Evolutionary conservation across 2,113 vertebrate genomes (phyloP).

Genomic region (Zapornia atra): DNA sequence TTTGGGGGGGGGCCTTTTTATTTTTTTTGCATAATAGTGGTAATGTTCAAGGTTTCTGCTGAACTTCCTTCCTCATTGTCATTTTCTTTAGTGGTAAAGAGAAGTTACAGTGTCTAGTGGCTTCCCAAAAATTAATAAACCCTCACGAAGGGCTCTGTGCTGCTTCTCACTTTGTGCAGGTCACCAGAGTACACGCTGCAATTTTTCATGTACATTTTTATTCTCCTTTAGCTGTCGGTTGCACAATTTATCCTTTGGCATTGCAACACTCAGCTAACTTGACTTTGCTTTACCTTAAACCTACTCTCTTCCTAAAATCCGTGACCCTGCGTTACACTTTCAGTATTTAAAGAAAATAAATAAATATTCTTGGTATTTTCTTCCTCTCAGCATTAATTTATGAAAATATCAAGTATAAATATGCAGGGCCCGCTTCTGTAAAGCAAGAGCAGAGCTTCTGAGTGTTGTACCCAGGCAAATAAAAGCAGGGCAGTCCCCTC

Average conservation of each 20-base stretch:
- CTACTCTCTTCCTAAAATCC: constrained; percentile 56
- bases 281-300: constrained; percentile 57
- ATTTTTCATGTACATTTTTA: constrained; percentile 23
- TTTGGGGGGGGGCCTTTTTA: background rate
- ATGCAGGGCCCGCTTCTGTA: background rate
- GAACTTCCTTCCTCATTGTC: constrained; percentile 84
- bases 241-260: constrained; percentile 22
- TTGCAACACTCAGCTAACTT: background rate
- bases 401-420: background rate
- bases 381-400: background rate
- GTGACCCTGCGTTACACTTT: background rate
- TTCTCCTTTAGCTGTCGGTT: constrained; percentile 13
- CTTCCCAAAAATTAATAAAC: constrained; percentile 73
- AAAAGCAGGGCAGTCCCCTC: background rate
- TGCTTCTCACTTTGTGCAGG: constrained; percentile 31
- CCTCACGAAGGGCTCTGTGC: background rate
- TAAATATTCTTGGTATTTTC: background rate
- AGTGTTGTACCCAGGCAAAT: background rate
- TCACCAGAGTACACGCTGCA: background rate
- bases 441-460: background rate
- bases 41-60: constrained; percentile 82
- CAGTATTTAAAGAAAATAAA: background rate
- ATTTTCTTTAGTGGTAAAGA: constrained; percentile 77
- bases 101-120: constrained; percentile 73
- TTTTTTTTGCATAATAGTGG: constrained; percentile 77